Percentiles rank a stretch among this genome's conserved stretches.
Conservation (phyloP, 2,888 invertebrate species). For the Aspidiotus rigidus region DNA sequence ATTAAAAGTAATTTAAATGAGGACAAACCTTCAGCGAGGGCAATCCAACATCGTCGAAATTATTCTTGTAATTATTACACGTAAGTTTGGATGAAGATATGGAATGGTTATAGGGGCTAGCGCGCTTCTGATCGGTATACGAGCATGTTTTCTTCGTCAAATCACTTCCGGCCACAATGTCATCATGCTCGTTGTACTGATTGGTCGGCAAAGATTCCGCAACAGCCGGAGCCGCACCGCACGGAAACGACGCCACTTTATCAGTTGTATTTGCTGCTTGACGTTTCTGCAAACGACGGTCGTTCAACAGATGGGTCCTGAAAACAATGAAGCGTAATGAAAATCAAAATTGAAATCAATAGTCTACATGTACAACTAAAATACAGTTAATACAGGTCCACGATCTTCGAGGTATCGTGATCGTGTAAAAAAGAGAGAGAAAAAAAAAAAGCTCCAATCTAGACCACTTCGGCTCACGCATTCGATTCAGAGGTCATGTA, state of each 20-base stretch:
- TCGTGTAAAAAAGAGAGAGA: too few relatives aligned
- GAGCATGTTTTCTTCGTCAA: constrained; percentile 8
- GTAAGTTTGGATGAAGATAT: not conserved
- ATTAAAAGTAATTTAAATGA: too few relatives aligned
- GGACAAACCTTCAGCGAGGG: not conserved
- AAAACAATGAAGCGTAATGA: not conserved
- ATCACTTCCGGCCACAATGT: not conserved
- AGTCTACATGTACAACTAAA: too few relatives aligned
- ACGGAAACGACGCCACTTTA: not conserved
- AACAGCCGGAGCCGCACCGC: not conserved
- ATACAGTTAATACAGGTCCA: too few relatives aligned
- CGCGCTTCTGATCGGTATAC: not conserved
- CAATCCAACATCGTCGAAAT: not conserved
- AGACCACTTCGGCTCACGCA: too few relatives aligned
- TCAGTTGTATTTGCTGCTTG: not conserved
- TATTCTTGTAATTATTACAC: constrained; percentile 6
- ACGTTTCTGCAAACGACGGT: not conserved
- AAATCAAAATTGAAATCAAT: too few relatives aligned
- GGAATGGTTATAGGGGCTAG: not conserved
- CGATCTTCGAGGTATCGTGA: too few relatives aligned
- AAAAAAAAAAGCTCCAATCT: too few relatives aligned
- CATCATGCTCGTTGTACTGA: not conserved
- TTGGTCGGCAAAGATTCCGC: not conserved
- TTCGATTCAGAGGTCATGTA: too few relatives aligned
- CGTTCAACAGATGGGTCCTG: constrained; percentile 3